Percentiles rank a stretch among this genome's conserved stretches.
These are phyloP conservation scores for Mimachlamys varia DNA, from an alignment of 2,888 invertebrate species.

Conservation along the genomic window DNA sequence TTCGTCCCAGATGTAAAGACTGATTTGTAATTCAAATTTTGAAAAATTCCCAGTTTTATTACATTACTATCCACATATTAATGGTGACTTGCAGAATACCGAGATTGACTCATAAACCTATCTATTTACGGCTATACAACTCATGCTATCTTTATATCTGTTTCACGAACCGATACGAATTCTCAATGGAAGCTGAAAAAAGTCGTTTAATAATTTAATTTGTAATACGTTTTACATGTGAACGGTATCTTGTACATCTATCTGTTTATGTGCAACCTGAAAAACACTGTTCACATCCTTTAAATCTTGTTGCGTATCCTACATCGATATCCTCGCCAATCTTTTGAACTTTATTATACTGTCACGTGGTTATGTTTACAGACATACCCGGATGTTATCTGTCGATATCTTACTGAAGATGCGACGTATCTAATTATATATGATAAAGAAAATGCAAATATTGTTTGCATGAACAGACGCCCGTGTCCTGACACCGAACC, in stretches of 20 bases:
- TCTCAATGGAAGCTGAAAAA: background rate
- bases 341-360: background rate
- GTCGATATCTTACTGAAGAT: background rate
- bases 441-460: conserved; percentile 3
- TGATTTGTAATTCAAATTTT: conserved; percentile 16
- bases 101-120: background rate
- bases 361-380: background rate
- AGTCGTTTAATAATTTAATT: background rate
- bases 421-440: background rate
- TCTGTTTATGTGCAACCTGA: background rate
- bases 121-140: background rate
- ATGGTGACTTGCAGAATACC: background rate
- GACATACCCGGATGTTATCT: conserved; percentile 5
- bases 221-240: background rate
- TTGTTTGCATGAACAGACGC: background rate
- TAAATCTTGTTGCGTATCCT: background rate
- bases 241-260: background rate
- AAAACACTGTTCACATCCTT: background rate
- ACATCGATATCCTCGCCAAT: background rate
- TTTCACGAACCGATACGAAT: background rate
- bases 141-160: background rate
- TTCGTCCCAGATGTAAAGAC: background rate
- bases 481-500: background rate
- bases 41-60: background rate
- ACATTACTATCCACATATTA: background rate